Conservation (phyloP, 1,140 invertebrate genomes). For the Condylostylus longicornis region DNA sequence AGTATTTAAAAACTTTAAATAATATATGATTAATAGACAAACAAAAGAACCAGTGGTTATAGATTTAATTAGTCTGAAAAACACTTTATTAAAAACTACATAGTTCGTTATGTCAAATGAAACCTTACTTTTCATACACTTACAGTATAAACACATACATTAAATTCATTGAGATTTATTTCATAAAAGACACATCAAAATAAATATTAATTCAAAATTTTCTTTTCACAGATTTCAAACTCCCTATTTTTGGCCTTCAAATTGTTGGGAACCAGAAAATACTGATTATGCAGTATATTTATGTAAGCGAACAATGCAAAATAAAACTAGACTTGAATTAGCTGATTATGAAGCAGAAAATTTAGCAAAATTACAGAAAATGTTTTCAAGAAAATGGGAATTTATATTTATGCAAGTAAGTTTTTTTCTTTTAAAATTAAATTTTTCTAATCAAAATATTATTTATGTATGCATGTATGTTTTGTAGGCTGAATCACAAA, state of each 20-base stretch:
- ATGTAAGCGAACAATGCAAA: slow-evolving; percentile 99
- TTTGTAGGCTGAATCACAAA: slow-evolving; percentile 39
- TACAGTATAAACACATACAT: no score
- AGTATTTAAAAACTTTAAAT: no score
- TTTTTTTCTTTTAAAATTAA: slow-evolving; percentile 16
- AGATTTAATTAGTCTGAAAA: no score
- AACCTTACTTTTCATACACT: no score
- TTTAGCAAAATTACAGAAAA: slow-evolving; percentile 91
- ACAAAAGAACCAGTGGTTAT: no score
- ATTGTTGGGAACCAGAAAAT: slow-evolving; percentile 98
- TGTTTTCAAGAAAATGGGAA: slow-evolving; percentile 99
- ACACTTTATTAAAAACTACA: no score
- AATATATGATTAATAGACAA: no score
- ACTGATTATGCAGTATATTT: slow-evolving; percentile 99
- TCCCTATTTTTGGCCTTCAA: slow-evolving; percentile 98
- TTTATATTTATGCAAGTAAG: slow-evolving; percentile 98
- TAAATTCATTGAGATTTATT: no score
- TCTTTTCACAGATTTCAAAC: slow-evolving; percentile 75
- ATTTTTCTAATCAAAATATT: neutral
- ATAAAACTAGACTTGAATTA: slow-evolving; percentile 91
- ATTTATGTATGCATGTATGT: neutral
- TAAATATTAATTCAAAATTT: neutral
- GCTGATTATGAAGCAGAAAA: slow-evolving; percentile 99
- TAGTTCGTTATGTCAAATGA: no score
- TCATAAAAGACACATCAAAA: neutral